Base-by-base conservation (phyloP, 2,797 vertebrate genomes). In the Lophura swinhoii region DNA sequence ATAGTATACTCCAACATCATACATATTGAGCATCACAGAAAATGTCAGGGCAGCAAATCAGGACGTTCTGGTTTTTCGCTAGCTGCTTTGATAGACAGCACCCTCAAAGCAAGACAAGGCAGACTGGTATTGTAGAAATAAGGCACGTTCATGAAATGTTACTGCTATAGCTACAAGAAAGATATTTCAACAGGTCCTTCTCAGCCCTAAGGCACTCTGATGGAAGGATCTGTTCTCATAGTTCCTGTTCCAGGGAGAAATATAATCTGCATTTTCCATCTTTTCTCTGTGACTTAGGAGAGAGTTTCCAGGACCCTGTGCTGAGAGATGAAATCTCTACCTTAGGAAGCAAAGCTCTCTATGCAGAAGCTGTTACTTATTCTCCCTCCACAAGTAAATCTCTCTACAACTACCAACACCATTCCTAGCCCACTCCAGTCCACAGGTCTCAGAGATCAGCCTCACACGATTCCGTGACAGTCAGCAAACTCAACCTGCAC, bases 391-490 rank as follows among this genome's bases (percentile, higher is more conserved):
- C 53, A 44, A 90, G 6, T 10, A 35, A 12, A 17, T 59, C 13
- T 12, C 29, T 23, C 79, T 39, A 8, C 43, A 51, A 6, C 9
- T 17, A 28, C 29, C 41, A 67, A 2, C n/a, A 67, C 20, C 60
- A 43, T 4, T 13, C 64, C 63, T 35, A 89, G 26, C 16, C 51
- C 43, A 28, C 28, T 37, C 48, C 55, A 76, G 37, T 48, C 46
- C 53, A n/a, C 49, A 82, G 67, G 51, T 6, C 69, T 84, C 28
- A 12, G 56, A 64, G 68, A 56, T 41, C 12, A 82, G 26, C 24
- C 53, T 24, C 28, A 18, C 28, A 15, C 1, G 28, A 23, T 17
- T 55, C 48, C 24, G 26, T 0, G 1, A 56, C 0, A 48, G 56
- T 10, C 43, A 78, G 39, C 29, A 43, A 70, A 60, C 49, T 29